Percentiles rank a stretch among this genome's conserved stretches.
Conservation (phyloP, 2,113 vertebrate species). For the Phyllopteryx taeniolatus region DNA sequence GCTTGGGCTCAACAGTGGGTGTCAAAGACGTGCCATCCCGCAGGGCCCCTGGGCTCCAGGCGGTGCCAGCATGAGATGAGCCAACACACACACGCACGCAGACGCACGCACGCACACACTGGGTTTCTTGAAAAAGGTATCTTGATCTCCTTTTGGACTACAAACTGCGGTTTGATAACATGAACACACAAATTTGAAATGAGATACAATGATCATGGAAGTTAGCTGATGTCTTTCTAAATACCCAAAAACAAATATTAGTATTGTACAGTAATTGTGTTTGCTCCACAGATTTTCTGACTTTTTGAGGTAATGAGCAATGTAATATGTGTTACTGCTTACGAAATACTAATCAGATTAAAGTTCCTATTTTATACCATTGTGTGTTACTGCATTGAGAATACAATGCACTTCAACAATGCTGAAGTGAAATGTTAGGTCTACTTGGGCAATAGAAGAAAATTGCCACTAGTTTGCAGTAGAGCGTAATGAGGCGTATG, state of each 20-base stretch:
- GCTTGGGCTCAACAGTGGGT: slow-evolving; percentile 54
- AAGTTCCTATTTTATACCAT: no score
- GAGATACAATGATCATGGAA: not conserved
- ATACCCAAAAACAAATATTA: not conserved
- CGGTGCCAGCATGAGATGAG: slow-evolving; percentile 45
- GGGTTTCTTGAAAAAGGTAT: slow-evolving; percentile 9
- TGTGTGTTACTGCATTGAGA: no score
- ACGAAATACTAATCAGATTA: no score
- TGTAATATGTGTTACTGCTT: no score
- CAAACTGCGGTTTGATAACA: not conserved
- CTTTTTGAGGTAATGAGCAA: no score
- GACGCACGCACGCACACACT: not conserved
- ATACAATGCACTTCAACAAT: no score
- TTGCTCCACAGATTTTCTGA: no score
- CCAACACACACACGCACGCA: slow-evolving; percentile 23
- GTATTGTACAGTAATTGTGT: not conserved
- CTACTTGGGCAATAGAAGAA: no score
- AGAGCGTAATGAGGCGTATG: no score
- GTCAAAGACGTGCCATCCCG: slow-evolving; percentile 70
- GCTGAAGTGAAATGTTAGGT: no score
- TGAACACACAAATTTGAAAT: not conserved
- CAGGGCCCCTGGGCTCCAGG: slow-evolving; percentile 51
- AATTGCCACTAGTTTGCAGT: no score
- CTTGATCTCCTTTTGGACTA: not conserved
- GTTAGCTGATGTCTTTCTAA: not conserved